Percentiles rank a stretch among this genome's conserved stretches.
Conservation (phyloP, 2,797 vertebrate genomes). For the Tenualosa ilisha region DNA sequence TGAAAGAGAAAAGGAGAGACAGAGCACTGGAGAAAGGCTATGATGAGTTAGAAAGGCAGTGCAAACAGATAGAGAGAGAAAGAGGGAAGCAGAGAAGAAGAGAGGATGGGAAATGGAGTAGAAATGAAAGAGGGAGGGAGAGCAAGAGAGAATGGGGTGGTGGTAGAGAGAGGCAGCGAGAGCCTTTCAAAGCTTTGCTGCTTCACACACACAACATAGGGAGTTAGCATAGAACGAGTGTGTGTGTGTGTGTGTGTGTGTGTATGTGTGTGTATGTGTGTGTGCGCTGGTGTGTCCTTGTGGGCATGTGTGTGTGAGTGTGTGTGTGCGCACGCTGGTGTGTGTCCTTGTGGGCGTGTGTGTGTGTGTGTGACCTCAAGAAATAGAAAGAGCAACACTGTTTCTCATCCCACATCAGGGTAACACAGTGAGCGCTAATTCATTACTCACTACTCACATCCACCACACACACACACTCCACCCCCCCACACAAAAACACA, state of each 20-base stretch:
- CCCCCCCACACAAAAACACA: neutral
- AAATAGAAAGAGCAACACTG: constrained; percentile 13
- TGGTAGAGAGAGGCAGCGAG: neutral
- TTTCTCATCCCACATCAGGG: constrained; percentile 24
- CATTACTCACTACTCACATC: constrained; percentile 19
- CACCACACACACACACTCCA: neutral
- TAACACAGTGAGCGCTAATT: constrained; percentile 15
- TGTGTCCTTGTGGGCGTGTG: neutral
- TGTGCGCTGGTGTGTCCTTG: neutral
- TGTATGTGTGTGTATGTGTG: neutral
- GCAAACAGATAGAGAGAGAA: neutral
- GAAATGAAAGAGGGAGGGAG: neutral
- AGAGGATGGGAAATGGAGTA: neutral
- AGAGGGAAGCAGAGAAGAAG: neutral
- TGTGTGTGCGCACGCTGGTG: neutral
- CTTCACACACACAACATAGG: constrained; percentile 16
- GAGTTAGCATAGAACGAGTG: neutral
- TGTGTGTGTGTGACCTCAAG: neutral
- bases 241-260: neutral
- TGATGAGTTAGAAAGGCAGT: neutral
- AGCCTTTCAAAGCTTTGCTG: constrained; percentile 22
- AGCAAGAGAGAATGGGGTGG: neutral
- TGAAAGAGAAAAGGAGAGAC: neutral
- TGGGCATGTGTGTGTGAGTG: neutral
- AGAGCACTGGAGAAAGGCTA: neutral